These are phyloP conservation scores for Tragelaphus imberbis DNA, from an alignment of 2,113 vertebrate genomes.

Conservation along the genomic window DNA sequence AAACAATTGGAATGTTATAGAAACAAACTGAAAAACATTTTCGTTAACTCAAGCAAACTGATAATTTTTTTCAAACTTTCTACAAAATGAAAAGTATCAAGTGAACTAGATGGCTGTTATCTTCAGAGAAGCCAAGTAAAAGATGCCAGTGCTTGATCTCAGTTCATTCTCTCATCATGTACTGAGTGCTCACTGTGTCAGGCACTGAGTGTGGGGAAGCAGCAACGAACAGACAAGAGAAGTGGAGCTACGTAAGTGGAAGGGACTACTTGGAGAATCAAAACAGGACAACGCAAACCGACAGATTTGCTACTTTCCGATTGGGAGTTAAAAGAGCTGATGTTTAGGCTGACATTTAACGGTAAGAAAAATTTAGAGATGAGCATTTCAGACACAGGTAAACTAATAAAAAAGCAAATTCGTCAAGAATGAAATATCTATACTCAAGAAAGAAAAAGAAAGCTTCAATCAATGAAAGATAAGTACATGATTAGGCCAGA, in stretches of 20 bases:
- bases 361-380: background rate
- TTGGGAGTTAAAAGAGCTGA: background rate
- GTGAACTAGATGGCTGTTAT: background rate
- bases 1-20: conserved; percentile 48
- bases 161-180: conserved; percentile 9
- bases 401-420: conserved; percentile 3
- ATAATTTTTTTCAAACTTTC: conserved; percentile 1
- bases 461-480: background rate
- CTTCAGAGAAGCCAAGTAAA: conserved; percentile 9
- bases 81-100: conserved; percentile 34
- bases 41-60: conserved; percentile 34
- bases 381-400: background rate
- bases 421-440: conserved; percentile 4
- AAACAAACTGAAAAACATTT: conserved; percentile 34
- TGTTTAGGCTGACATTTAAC: background rate
- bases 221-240: background rate
- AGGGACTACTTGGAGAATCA: background rate
- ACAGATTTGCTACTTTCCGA: background rate
- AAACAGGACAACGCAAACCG: background rate
- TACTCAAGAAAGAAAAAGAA: background rate
- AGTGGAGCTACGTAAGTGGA: background rate
- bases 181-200: background rate
- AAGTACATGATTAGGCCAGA: background rate
- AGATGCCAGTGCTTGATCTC: background rate
- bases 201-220: background rate